phyloP scores from a whole-genome alignment of 2,113 vertebrate species.

The Todiramphus chloris region DNA sequence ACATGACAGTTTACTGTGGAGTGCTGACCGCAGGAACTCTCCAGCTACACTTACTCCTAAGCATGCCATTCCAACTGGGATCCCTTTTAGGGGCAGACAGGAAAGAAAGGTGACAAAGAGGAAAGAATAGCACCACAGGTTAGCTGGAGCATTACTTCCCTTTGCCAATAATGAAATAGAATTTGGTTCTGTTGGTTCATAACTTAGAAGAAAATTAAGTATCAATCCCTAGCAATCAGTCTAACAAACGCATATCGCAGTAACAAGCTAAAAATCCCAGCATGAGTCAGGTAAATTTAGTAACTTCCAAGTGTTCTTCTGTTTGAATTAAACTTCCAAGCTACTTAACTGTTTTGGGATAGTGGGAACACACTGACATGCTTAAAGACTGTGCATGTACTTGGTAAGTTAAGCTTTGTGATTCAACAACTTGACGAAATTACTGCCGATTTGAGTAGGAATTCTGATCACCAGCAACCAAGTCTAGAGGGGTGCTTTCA shows the following conservation, averaged over 20 bases:
- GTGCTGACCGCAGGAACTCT: not conserved
- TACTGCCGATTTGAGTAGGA: not conserved
- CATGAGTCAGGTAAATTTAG: not conserved
- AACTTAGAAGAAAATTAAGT: not conserved
- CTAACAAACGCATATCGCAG: not conserved
- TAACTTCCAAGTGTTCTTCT: not conserved
- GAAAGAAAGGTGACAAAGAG: not conserved
- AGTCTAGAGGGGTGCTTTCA: too few species aligned
- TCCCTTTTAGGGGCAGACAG: not conserved
- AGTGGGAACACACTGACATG: not conserved
- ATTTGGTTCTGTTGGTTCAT: not conserved
- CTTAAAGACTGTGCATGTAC: not conserved
- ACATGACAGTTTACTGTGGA: not conserved
- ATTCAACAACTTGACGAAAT: not conserved
- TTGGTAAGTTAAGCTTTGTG: not conserved
- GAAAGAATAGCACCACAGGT: not conserved
- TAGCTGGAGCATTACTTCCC: not conserved
- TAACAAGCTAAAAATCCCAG: not conserved
- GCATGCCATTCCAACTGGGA: fast-evolving
- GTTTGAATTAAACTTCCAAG: not conserved
- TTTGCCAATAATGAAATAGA: not conserved
- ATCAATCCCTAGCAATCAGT: not conserved
- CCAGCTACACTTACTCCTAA: not conserved
- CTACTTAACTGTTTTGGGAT: not conserved
- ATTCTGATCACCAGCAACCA: not conserved